These are phyloP conservation scores for Gallinago jamesoni DNA, from an alignment of 2,113 vertebrate species.

Conservation along the genomic window DNA sequence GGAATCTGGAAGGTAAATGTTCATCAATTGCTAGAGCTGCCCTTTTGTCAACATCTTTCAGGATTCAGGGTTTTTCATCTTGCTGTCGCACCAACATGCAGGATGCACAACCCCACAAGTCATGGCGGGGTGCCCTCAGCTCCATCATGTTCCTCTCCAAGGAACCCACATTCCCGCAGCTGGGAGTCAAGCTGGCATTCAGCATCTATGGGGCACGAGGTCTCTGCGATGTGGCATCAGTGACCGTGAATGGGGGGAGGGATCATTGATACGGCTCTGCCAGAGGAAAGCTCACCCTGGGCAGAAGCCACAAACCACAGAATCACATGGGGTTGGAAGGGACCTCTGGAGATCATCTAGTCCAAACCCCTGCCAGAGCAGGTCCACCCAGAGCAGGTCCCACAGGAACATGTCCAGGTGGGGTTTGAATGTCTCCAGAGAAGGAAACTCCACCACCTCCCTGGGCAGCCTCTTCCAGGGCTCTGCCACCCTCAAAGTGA, in stretches of 20 bases:
- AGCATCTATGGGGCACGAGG: not conserved
- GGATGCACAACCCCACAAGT: accelerated
- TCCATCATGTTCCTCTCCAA: not conserved
- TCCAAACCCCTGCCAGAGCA: too few species aligned
- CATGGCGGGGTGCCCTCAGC: not conserved
- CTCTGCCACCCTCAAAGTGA: too few species aligned
- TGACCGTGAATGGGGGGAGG: accelerated
- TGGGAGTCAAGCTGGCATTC: not conserved
- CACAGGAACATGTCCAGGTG: too few species aligned
- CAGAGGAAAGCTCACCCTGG: not conserved
- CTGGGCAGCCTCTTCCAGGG: too few species aligned
- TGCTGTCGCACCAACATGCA: not conserved
- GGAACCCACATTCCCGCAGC: not conserved
- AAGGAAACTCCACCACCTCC: too few species aligned
- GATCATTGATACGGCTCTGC: not conserved
- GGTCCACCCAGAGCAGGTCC: too few species aligned
- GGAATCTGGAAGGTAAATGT: not conserved
- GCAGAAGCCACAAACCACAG: not conserved
- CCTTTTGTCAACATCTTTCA: not conserved
- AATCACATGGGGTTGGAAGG: too few species aligned
- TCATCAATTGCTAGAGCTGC: not conserved
- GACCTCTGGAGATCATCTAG: too few species aligned
- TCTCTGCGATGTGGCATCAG: accelerated
- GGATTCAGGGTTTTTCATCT: not conserved
- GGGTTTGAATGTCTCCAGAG: too few species aligned